Conservation (phyloP, 2,797 vertebrate genomes). For the Mycteria americana region DNA sequence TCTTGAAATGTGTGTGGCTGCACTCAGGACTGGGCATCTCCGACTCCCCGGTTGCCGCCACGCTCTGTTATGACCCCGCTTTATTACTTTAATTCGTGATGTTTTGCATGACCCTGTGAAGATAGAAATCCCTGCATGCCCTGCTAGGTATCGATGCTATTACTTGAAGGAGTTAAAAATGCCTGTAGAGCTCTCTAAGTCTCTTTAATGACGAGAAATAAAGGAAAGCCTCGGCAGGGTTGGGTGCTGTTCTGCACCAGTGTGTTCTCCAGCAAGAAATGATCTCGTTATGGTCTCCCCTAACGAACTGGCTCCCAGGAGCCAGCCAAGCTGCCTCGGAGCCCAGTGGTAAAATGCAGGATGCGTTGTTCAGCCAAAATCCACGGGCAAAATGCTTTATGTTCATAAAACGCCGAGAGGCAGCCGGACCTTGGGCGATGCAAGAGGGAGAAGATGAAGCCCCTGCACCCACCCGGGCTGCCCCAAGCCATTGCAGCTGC, state of each 20-base stretch:
- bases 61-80: neutral
- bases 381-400: neutral
- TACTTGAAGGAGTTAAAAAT: neutral
- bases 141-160: fast-evolving
- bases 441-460: neutral
- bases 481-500: neutral
- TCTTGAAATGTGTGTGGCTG: neutral
- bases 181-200: neutral
- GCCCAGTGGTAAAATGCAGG: neutral
- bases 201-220: neutral
- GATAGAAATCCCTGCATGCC: neutral
- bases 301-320: neutral
- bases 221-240: neutral
- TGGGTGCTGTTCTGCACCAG: neutral
- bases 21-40: neutral
- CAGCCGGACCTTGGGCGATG: fast-evolving
- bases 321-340: neutral
- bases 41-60: fast-evolving
- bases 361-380: neutral
- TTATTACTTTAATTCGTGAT: neutral
- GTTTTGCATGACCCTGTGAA: neutral
- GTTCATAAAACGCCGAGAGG: neutral
- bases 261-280: neutral
- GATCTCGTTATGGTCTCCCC: neutral
- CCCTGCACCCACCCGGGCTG: neutral